Evolutionary conservation across 2,797 vertebrate species (phyloP), one percentile per base, ranked within the genome.

Genomic region (Takifugu rubripes): DNA sequence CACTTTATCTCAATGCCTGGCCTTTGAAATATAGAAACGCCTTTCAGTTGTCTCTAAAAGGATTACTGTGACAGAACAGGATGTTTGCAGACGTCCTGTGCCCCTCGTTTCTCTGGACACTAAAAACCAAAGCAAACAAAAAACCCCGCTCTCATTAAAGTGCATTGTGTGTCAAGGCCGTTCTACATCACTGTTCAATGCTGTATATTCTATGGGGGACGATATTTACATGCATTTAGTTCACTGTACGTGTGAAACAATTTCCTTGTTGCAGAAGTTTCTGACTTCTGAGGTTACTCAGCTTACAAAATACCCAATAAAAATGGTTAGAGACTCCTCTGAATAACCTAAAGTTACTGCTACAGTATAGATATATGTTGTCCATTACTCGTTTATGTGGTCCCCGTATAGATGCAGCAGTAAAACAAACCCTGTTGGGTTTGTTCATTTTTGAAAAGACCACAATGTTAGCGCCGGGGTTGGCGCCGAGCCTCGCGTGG

Each of bases 381-480:
- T 75, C 70, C 70, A 87, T 88, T 90, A 89, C 75, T 75, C 77
- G 81, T 86, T 88, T 88, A 88, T 88, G 75, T 78, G 81, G 76
- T 74, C 74, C 68, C 85, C 74, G 24, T 75, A 66, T 62, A 75
- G 68, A 61, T 60, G 52, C 16, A 33, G n/a, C 7, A 2, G 53
- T 78, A 40, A 40, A 40, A 40, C 10, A 7, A 33, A 33, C 10
- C 27, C 36, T 40, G 36, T 40, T 14, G 12, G 36, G 12, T 12
- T 11, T 7, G 15, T 43, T 43, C 12, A 43, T 2, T 44, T 17
- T 44, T 17, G 6, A 44, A 44, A 44, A 44, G 15, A 44, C n/a
- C 16, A 2, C 43, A 44, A 6, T 15, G 15, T 40, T 10, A 40
- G 36, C 24, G 16, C 33, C 5, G 6, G 0, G 5, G 24, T 10